Evolutionary conservation across 2,113 vertebrate species (phyloP), one percentile per base, ranked within the genome.

Genomic region (Ciconia stormi): DNA sequence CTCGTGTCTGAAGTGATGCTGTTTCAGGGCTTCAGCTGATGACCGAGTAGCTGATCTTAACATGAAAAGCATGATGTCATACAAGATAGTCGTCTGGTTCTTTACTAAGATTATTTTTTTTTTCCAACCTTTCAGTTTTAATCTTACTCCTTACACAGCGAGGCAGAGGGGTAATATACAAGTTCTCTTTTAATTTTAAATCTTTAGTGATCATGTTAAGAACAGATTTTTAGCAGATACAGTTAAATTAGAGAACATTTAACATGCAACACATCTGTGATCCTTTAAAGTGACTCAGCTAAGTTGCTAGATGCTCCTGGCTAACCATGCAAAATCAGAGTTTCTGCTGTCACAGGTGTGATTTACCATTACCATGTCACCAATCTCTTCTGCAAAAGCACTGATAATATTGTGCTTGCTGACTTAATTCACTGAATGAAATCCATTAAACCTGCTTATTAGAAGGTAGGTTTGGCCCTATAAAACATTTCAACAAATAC

Each of bases 31-130:
- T 83, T 61, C 81, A 78, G 59, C 13, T 52, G 44, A 38, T 34
- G 46, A 40, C 65, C 12, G 23, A 89, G 25, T 3, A 87, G 13
- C n/a, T 65, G 71, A 86, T 56, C 25, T 88, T 61, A 56, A 40
- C 11, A 81, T 1, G 2, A 40, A 82, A 80, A 89, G 22, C 4
- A 0, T 11, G 44, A 67, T 0, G 1, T 16, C 46, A 59, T 62
- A 86, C 19, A 65, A 80, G n/a, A 53, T 11, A 73, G 1, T 46
- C 0, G 2, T 38, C 12, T 56, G 26, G 18, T 47, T 84, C 69
- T 65, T 73, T 56, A 46, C n/a, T 67, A 62, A 23, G 49, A 62
- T 21, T 9, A 38, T 15, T n/a, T 50, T 17, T 5, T 73, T 73
- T 63, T 69, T 67, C 13, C 21, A 53, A 3, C 3, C 22, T 23